Evolutionary conservation across 2,888 invertebrate species (phyloP).

Genomic region (Aspidapion aeneum): DNA sequence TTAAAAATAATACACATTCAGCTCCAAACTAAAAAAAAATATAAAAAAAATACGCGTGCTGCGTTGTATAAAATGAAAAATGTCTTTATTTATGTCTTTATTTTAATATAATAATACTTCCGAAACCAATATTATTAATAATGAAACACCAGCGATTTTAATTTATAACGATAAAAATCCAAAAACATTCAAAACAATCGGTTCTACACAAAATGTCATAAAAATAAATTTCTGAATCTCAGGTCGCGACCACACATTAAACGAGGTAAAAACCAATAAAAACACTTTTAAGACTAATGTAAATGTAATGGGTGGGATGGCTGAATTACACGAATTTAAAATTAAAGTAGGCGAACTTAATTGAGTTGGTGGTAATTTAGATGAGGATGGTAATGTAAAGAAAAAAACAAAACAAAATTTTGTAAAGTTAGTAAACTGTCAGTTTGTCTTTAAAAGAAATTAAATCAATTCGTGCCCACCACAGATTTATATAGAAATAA

Average conservation of each 20-base stretch:
- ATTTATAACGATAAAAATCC: not conserved
- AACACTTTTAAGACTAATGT: not conserved
- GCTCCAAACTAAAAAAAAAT: too few relatives aligned
- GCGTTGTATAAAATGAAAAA: too few relatives aligned
- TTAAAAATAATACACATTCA: too few relatives aligned
- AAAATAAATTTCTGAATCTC: not conserved
- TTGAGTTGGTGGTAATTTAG: not conserved
- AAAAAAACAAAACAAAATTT: not conserved
- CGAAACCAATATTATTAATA: not conserved
- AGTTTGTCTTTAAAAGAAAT: too few relatives aligned
- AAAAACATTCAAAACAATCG: not conserved
- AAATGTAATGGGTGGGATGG: not conserved
- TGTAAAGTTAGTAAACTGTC: too few relatives aligned
- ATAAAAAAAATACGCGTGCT: too few relatives aligned
- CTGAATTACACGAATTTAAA: not conserved
- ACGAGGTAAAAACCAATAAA: not conserved
- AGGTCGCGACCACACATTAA: not conserved
- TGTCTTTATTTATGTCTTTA: too few relatives aligned
- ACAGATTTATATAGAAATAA: too few relatives aligned
- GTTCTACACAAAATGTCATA: not conserved
- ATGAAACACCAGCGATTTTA: not conserved
- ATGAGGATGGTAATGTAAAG: not conserved
- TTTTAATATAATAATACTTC: too few relatives aligned
- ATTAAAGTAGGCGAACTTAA: not conserved
- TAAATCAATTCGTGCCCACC: too few relatives aligned